These are phyloP conservation scores for Romanogobio albipinnatus DNA, from an alignment of 2,113 vertebrate species.

Conservation along the genomic window DNA sequence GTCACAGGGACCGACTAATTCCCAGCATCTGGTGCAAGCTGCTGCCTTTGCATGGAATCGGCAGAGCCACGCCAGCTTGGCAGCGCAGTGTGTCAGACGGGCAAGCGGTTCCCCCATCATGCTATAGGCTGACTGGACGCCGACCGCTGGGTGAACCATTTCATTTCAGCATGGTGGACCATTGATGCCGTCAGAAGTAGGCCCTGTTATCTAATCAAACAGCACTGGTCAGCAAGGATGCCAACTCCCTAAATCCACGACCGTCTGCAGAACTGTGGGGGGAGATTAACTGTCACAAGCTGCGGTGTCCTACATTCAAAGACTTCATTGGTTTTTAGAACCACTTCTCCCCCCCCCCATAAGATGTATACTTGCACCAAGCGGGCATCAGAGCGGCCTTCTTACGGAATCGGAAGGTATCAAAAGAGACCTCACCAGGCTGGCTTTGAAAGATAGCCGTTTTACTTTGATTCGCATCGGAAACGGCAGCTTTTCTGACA, in stretches of 20 bases:
- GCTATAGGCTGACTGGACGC: conserved; percentile 67
- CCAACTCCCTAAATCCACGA: conserved; percentile 75
- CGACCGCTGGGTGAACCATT: conserved; percentile 67
- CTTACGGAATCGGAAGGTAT: conserved; percentile 74
- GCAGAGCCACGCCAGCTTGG: conserved; percentile 68
- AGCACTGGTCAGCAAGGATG: conserved; percentile 77
- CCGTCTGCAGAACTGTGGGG: conserved; percentile 74
- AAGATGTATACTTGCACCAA: conserved; percentile 56
- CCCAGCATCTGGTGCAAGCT: conserved; percentile 77
- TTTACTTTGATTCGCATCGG: conserved; percentile 65
- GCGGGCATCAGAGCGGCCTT: conserved; percentile 70
- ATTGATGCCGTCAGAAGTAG: conserved; percentile 72
- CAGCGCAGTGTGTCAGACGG: conserved; percentile 68
- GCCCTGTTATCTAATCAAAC: conserved; percentile 80
- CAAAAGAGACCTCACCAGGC: conserved; percentile 76
- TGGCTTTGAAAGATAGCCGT: conserved; percentile 74
- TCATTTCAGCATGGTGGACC: conserved; percentile 72
- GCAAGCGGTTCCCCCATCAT: conserved; percentile 66
- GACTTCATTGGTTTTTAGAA: conserved; percentile 72
- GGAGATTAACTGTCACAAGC: conserved; percentile 73
- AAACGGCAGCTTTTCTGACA: conserved; percentile 67
- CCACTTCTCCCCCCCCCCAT: conserved; percentile 50
- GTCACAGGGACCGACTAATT: conserved; percentile 70
- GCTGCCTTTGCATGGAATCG: conserved; percentile 65
- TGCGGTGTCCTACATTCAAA: conserved; percentile 76